Conservation (phyloP, 2,888 invertebrate species). For the Aporophyla nigra region DNA sequence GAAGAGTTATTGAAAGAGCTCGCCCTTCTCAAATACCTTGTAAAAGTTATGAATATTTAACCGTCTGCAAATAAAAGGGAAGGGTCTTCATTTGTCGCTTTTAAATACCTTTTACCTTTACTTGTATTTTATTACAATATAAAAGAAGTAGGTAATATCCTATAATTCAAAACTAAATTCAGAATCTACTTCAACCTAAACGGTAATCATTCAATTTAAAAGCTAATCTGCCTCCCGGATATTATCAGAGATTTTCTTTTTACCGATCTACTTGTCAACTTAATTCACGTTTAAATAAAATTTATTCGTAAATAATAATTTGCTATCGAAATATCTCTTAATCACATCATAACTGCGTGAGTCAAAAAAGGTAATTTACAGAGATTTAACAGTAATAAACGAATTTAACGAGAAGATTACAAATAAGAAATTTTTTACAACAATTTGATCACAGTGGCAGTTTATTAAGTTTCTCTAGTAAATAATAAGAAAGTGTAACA, state of each 20-base stretch:
- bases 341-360: background rate
- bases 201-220: constrained; percentile 26
- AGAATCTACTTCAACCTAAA: constrained; percentile 1
- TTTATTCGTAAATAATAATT: background rate
- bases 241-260: constrained; percentile 11
- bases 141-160: constrained; percentile 3
- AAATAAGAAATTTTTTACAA: background rate
- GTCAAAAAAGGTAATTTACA: background rate
- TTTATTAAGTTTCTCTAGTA: background rate
- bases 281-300: background rate
- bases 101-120: constrained; percentile 8
- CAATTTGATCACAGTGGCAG: constrained; percentile 58
- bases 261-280: constrained; percentile 5
- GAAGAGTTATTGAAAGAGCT: constrained; percentile 45
- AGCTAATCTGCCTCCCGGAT: constrained; percentile 8
- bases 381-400: background rate
- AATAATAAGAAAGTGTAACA: constrained; percentile 56
- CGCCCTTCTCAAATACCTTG: constrained; percentile 40
- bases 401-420: background rate
- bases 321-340: background rate
- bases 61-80: constrained; percentile 25
- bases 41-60: constrained; percentile 32
- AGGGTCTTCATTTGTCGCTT: constrained; percentile 30
- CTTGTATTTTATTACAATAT: constrained; percentile 12
- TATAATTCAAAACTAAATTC: constrained; percentile 15